Conservation (phyloP, 1,140 invertebrate genomes). For the Conopomorpha cramerella region DNA sequence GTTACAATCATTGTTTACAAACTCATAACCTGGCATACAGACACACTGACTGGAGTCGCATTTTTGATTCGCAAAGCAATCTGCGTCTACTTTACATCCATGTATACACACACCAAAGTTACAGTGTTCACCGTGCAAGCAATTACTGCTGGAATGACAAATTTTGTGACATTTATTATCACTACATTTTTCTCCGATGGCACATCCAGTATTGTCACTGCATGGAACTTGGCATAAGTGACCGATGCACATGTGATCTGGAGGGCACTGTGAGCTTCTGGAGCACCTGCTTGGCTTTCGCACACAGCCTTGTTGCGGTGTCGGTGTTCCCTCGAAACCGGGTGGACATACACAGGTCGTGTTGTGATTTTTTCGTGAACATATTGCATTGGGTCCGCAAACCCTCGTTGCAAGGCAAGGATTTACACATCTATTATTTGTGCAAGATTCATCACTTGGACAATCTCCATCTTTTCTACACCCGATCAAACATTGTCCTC, state of each 20-base stretch:
- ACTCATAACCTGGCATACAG: conserved; percentile 73
- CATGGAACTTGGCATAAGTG: conserved; percentile 79
- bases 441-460: conserved; percentile 72
- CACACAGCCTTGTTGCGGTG: conserved; percentile 86
- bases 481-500: conserved; percentile 77
- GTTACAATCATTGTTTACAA: conserved; percentile 70
- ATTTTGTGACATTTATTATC: conserved; percentile 81
- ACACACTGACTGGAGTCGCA: conserved; percentile 81
- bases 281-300: conserved; percentile 71
- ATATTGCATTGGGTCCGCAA: conserved; percentile 85
- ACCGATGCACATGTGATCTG: conserved; percentile 73
- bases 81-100: conserved; percentile 80
- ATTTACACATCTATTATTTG: conserved; percentile 83
- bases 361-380: conserved; percentile 71
- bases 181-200: conserved; percentile 81
- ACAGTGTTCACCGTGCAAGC: conserved; percentile 86
- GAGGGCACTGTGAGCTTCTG: conserved; percentile 70
- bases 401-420: conserved; percentile 76
- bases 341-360: conserved; percentile 78
- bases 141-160: conserved; percentile 88
- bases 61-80: conserved; percentile 79
- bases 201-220: conserved; percentile 70
- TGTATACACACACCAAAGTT: conserved; percentile 77
- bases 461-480: conserved; percentile 85
- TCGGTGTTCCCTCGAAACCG: conserved; percentile 85